These are phyloP conservation scores for Mystacides longicornis DNA, from an alignment of 2,888 invertebrate genomes.

Conservation along the genomic window DNA sequence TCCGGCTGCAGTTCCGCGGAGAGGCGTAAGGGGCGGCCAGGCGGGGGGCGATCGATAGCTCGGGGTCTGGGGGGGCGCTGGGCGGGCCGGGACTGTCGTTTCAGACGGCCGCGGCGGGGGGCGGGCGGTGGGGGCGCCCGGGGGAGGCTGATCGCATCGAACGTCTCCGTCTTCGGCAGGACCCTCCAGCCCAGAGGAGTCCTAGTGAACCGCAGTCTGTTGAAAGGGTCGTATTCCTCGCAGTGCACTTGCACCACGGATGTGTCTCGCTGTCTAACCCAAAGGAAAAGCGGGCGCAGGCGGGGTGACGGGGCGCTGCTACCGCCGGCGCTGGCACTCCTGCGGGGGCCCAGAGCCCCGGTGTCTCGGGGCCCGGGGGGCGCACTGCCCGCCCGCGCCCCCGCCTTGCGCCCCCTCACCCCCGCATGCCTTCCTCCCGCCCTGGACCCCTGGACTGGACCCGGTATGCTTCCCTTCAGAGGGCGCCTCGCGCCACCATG, in stretches of 20 bases:
- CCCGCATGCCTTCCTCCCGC: constrained; percentile 19
- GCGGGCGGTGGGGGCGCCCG: constrained; percentile 28
- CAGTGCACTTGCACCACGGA: constrained; percentile 77
- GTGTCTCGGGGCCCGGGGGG: constrained; percentile 33
- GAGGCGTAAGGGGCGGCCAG: constrained; percentile 9
- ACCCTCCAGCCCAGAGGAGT: constrained; percentile 77
- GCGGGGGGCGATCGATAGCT: constrained; percentile 4
- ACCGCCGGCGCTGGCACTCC: constrained; percentile 36
- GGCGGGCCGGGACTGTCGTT: constrained; percentile 24
- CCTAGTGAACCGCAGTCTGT: constrained; percentile 75
- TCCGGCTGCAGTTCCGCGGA: constrained; percentile 2
- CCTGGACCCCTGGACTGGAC: constrained; percentile 37
- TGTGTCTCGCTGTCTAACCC: constrained; percentile 75
- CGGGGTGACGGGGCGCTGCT: constrained; percentile 47
- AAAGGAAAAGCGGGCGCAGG: constrained; percentile 77
- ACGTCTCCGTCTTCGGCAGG: constrained; percentile 67
- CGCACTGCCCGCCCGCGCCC: constrained; percentile 31
- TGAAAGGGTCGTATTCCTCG: constrained; percentile 81
- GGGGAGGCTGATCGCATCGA: constrained; percentile 42
- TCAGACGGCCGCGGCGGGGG: constrained; percentile 14
- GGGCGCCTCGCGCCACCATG: constrained; percentile 25
- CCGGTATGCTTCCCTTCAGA: constrained; percentile 44
- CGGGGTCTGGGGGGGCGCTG: constrained; percentile 21
- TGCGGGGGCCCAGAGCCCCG: constrained; percentile 32
- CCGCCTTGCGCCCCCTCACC: constrained; percentile 27